Evolutionary conservation across 2,888 invertebrate genomes (phyloP), one percentile per base, ranked within the genome.

Genomic region (Tinea trinotella): DNA sequence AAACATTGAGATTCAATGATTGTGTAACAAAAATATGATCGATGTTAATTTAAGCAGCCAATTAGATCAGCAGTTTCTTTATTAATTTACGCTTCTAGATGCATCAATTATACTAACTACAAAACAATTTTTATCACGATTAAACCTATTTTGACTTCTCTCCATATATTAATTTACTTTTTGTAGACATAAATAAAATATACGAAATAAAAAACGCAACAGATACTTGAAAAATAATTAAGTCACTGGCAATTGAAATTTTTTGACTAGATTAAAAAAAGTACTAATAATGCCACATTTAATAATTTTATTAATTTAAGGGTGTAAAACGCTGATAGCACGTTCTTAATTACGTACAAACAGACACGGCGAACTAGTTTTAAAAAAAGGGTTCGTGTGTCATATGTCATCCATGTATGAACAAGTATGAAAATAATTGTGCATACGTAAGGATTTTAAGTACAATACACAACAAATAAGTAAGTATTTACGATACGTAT

Each of bases 31-130:
- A 10, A 10, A 5, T 22, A 22, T 22, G 22, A 22, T 22, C 22
- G 22, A 7, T 22, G 7, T 22, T 22, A 4, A 7, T 30, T 30
- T 30, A 30, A 30, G n/a, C n/a, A 30, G 30, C 30, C 7, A 30
- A 30, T 30, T 30, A 7, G 30, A 30, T 30, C n/a, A 30, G 30
- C 30, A 30, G 30, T 7, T n/a, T n/a, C n/a, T n/a, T n/a, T n/a
- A 7, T 7, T 7, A 2, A 30, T 7, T 1, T 7, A 30, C 30
- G 22, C 7, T 10, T 30, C 7, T 30, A 30, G 7, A 10, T 30
- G 30, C 30, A 30, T 30, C 40, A 40, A 13, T 40, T 40, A 13
- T 40, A 13, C 40, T 40, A 40, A n/a, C 40, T 40, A 40, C 40
- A 40, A 40, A 40, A n/a, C 6, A 40, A 13, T n/a, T 40, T 40